Evolutionary conservation across 2,797 vertebrate species (phyloP).

Genomic region (Trachops cirrhosus): DNA sequence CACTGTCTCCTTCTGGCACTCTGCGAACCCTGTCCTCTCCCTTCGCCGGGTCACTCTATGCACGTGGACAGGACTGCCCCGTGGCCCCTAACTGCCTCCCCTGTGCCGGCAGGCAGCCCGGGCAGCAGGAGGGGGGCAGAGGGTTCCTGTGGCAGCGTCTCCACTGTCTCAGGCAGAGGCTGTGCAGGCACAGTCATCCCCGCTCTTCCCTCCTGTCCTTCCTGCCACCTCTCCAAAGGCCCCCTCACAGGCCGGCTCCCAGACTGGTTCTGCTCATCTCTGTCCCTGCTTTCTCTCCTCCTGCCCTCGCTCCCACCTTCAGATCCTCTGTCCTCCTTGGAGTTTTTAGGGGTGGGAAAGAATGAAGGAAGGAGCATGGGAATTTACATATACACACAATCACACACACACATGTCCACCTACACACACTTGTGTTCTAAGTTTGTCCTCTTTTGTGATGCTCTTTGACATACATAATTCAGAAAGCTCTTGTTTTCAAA

Average conservation of each 20-base stretch:
- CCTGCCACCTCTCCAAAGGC: background rate
- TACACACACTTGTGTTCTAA: background rate
- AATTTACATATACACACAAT: too few relatives aligned
- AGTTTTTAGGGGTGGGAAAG: background rate
- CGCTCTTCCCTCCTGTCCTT: background rate
- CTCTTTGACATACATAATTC: background rate
- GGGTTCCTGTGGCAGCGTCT: background rate
- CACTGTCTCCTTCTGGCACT: background rate
- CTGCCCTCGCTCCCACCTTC: background rate
- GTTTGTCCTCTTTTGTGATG: background rate
- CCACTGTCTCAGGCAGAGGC: background rate
- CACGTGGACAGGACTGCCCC: background rate
- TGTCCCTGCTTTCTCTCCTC: background rate
- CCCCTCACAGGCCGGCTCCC: accelerated
- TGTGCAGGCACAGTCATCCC: too few relatives aligned
- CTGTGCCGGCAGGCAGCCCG: background rate
- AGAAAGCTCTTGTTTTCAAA: background rate
- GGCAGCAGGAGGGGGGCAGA: background rate
- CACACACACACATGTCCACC: background rate
- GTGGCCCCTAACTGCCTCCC: background rate
- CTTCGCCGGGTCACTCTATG: background rate
- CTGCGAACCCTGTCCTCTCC: background rate
- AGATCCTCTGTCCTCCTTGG: background rate
- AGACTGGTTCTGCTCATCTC: background rate
- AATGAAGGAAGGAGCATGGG: background rate